phyloP scores from a whole-genome alignment of 2,113 vertebrate genomes.

The Dicaeum eximium region DNA sequence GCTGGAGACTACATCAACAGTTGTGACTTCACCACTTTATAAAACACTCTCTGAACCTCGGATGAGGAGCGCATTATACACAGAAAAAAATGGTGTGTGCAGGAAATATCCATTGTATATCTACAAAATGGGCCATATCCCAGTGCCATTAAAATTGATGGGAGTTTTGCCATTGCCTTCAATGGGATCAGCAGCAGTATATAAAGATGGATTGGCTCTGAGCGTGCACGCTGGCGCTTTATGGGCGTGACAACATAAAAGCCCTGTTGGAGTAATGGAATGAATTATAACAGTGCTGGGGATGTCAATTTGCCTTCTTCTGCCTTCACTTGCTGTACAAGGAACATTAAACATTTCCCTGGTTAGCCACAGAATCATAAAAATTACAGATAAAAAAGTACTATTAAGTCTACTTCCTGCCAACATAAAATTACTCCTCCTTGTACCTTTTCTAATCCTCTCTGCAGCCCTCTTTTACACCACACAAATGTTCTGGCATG shows the following conservation, averaged over 20 bases:
- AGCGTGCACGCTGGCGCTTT: constrained; percentile 17
- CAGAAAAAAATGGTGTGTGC: not conserved
- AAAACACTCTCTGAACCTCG: not conserved
- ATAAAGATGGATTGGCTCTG: constrained; percentile 57
- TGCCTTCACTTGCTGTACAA: constrained; percentile 13
- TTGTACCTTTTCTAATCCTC: not conserved
- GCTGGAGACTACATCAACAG: not conserved
- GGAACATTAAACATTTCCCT: constrained; percentile 52
- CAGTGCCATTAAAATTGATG: constrained; percentile 45
- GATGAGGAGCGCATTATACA: not conserved
- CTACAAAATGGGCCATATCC: constrained; percentile 54
- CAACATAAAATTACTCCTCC: constrained; percentile 28
- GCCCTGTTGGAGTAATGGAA: constrained; percentile 41
- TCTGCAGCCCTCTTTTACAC: not conserved
- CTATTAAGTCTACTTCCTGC: constrained; percentile 32
- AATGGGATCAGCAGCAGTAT: constrained; percentile 42
- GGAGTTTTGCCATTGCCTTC: constrained; percentile 41
- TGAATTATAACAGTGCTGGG: constrained; percentile 41
- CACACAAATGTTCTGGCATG: not conserved
- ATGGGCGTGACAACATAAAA: constrained; percentile 56
- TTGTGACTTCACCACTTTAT: not conserved
- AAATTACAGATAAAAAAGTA: constrained; percentile 44
- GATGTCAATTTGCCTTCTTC: constrained; percentile 43
- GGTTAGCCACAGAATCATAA: constrained; percentile 42
- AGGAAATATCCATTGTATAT: constrained; percentile 44